A percentile compares a stretch with the other conserved stretches of the same genome.
phyloP scores from a whole-genome alignment of 1,140 invertebrate genomes.

The Drosophila kikkawai region DNA sequence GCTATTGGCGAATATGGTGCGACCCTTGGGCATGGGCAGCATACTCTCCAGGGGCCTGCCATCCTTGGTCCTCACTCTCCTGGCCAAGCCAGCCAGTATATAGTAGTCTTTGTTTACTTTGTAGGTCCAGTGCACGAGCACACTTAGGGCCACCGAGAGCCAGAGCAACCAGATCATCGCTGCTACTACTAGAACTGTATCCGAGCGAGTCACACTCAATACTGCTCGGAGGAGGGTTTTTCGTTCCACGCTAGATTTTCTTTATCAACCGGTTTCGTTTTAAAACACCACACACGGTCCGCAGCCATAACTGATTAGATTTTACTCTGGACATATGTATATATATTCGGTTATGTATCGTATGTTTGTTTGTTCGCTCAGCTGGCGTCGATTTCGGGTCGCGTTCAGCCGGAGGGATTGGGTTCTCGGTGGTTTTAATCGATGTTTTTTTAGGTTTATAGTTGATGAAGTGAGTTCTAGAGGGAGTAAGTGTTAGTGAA shows the following conservation, averaged over 20 bases:
- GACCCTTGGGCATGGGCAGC: conserved; percentile 29
- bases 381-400: conserved; percentile 2
- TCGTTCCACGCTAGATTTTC: conserved; percentile 7
- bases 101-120: conserved; percentile 56
- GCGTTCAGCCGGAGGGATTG: neutral
- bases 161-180: conserved; percentile 29
- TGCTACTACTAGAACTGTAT: neutral
- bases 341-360: conserved; percentile 7
- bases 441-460: neutral
- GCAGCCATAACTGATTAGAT: conserved; percentile 27
- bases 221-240: conserved; percentile 4
- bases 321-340: conserved; percentile 1
- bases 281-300: conserved; percentile 1
- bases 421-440: neutral
- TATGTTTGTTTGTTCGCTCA: conserved; percentile 7
- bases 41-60: conserved; percentile 37
- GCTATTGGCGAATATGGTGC: conserved; percentile 53
- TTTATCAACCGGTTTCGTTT: conserved; percentile 18
- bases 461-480: no score
- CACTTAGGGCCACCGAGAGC: conserved; percentile 30
- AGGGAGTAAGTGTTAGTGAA: no score
- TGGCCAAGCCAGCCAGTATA: conserved; percentile 42
- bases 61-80: conserved; percentile 46
- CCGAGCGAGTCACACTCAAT: neutral
- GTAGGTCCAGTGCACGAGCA: conserved; percentile 43